phyloP scores from a whole-genome alignment of 2,888 invertebrate species.

The Ophion obscuratus region DNA sequence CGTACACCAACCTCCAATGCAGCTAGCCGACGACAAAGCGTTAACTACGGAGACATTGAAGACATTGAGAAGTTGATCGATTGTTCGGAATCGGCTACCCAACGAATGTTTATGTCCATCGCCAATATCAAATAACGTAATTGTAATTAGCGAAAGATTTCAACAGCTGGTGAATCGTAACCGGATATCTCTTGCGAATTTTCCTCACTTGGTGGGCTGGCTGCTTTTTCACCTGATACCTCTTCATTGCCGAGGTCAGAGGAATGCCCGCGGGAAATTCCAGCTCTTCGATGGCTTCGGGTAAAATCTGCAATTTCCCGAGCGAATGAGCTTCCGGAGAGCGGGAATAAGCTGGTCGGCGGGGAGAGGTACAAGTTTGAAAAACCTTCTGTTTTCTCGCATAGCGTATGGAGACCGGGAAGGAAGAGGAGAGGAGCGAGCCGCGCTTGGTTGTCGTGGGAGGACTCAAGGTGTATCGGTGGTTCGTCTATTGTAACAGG shows the following conservation, averaged over 20 bases:
- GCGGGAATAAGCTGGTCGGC: not conserved
- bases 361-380: not conserved
- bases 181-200: not conserved
- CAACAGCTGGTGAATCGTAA: not conserved
- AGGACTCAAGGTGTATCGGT: constrained; percentile 65
- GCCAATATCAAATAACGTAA: not conserved
- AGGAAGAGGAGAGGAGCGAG: not conserved
- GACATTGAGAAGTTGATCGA: not conserved
- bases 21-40: not conserved
- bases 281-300: not conserved
- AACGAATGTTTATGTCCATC: not conserved
- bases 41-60: not conserved
- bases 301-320: constrained; percentile 32
- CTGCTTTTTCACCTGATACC: constrained; percentile 1
- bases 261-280: constrained; percentile 40
- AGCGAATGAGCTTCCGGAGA: constrained; percentile 22
- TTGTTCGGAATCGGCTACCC: too few species aligned
- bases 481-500: constrained; percentile 59
- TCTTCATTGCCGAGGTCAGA: constrained; percentile 17
- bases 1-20: too few species aligned
- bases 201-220: not conserved
- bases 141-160: not conserved
- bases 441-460: constrained; percentile 19
- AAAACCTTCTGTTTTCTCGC: constrained; percentile 12
- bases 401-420: not conserved